Percentiles rank a stretch among this genome's conserved stretches.
phyloP scores from a whole-genome alignment of 2,797 vertebrate genomes.

The Eupleurogrammus muticus region DNA sequence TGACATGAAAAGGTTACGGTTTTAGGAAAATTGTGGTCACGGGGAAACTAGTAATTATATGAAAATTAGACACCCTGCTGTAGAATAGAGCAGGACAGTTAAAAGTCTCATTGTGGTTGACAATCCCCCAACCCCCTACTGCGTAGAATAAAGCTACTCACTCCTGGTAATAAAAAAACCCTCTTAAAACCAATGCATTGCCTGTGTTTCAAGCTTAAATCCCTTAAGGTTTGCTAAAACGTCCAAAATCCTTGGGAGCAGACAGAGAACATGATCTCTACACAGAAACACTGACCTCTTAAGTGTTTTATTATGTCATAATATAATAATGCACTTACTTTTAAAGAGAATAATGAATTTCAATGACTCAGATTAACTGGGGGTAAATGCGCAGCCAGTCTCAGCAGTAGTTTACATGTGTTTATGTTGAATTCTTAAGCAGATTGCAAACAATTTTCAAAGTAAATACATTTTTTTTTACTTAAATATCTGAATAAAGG shows the following conservation, averaged over 20 bases:
- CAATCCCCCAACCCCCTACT: too few relatives aligned
- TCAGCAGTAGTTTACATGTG: too few relatives aligned
- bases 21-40: background rate
- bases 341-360: background rate
- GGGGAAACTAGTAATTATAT: background rate
- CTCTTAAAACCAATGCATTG: background rate
- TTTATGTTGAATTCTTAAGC: too few relatives aligned
- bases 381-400: background rate
- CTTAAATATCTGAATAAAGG: too few relatives aligned
- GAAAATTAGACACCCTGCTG: background rate
- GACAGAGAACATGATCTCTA: background rate
- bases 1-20: background rate
- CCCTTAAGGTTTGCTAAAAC: background rate
- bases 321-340: background rate
- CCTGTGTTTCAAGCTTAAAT: background rate
- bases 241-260: background rate
- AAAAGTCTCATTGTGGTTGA: background rate
- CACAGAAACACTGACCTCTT: background rate
- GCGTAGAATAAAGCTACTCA: background rate
- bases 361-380: background rate
- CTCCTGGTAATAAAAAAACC: background rate
- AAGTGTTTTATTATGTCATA: too few relatives aligned
- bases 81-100: background rate
- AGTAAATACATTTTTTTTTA: too few relatives aligned
- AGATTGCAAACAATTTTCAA: too few relatives aligned